These are phyloP conservation scores for Acrocephalus kingi DNA, from an alignment of 2,113 vertebrate genomes.

Conservation along the genomic window DNA sequence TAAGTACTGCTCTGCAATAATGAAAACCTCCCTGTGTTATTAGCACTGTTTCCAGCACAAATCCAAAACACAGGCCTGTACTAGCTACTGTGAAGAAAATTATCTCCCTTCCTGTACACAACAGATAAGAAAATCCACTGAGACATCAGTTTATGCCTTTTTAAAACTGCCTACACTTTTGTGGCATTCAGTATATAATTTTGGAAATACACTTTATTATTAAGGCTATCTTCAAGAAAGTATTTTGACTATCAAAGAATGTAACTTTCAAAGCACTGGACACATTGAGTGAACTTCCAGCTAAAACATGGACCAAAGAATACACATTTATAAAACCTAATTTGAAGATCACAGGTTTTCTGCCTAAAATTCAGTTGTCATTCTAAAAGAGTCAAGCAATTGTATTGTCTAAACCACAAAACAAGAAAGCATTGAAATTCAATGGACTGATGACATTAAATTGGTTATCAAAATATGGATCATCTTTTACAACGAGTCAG, in stretches of 20 bases:
- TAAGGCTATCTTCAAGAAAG: background rate
- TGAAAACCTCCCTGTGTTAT: background rate
- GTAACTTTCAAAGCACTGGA: background rate
- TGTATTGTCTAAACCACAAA: background rate
- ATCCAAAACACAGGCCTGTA: background rate
- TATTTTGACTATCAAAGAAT: background rate
- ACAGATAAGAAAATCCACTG: background rate
- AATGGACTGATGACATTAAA: background rate
- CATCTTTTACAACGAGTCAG: background rate
- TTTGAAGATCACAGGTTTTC: background rate
- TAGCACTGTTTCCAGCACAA: background rate
- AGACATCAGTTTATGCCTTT: background rate
- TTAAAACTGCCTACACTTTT: background rate
- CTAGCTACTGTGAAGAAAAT: background rate
- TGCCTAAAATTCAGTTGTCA: background rate
- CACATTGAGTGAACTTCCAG: background rate
- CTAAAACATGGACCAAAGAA: background rate
- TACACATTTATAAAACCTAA: background rate
- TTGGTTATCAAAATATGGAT: accelerated
- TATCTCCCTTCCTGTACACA: background rate
- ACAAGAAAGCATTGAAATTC: background rate
- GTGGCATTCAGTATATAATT: background rate
- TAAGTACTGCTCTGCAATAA: background rate
- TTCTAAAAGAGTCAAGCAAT: background rate
- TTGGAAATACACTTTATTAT: background rate